These are phyloP conservation scores for Triplophysa yarkandensis DNA, from an alignment of 2,797 vertebrate species.

Conservation along the genomic window DNA sequence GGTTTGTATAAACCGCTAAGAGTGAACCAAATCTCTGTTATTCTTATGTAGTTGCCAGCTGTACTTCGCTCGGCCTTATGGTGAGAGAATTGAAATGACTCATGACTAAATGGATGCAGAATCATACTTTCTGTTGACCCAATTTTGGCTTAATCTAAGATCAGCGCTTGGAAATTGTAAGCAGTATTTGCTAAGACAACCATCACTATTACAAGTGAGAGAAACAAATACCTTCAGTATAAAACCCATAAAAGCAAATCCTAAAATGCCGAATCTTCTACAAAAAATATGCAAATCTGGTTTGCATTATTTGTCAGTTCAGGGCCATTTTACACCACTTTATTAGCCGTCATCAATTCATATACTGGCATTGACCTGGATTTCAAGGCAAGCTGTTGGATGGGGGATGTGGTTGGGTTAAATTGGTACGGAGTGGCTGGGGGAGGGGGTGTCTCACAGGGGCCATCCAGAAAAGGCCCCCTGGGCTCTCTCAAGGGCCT, in stretches of 20 bases:
- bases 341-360: slow-evolving; percentile 39
- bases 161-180: not conserved
- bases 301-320: slow-evolving; percentile 14
- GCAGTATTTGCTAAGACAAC: not conserved
- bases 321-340: slow-evolving; percentile 15
- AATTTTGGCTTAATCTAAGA: slow-evolving; percentile 26
- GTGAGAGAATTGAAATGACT: slow-evolving; percentile 41
- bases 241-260: not conserved
- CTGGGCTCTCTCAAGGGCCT: slow-evolving; percentile 70
- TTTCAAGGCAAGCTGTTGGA: slow-evolving; percentile 37
- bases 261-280: not conserved
- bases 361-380: slow-evolving; percentile 54
- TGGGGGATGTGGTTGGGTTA: slow-evolving; percentile 11
- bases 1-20: slow-evolving; percentile 27
- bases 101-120: slow-evolving; percentile 30
- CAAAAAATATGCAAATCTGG: not conserved
- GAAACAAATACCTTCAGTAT: not conserved
- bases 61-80: not conserved
- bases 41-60: slow-evolving; percentile 37
- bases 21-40: slow-evolving; percentile 20
- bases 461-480: slow-evolving; percentile 69
- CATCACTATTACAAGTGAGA: not conserved
- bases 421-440: slow-evolving; percentile 53
- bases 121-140: slow-evolving; percentile 30
- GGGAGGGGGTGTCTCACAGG: slow-evolving; percentile 48